Conservation (phyloP, 1,140 invertebrate species). For the Cotesia typhae region DNA sequence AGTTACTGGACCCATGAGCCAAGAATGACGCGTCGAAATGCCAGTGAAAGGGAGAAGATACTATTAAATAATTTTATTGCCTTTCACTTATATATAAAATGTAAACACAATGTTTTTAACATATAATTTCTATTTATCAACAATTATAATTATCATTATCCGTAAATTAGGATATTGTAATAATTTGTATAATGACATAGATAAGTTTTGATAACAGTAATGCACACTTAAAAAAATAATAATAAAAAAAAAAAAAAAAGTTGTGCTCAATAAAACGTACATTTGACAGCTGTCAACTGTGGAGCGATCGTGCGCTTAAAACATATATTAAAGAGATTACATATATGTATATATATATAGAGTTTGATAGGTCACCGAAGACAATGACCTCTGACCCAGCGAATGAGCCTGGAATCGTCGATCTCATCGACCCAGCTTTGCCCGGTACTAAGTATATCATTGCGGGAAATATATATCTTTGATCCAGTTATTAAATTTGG, state of each 20-base stretch:
- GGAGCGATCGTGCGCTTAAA: background rate
- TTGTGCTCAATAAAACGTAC: no score
- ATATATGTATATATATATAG: background rate
- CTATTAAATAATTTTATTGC: constrained; percentile 13
- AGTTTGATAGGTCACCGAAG: background rate
- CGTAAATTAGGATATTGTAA: no score
- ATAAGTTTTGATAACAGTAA: no score
- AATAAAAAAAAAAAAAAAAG: no score
- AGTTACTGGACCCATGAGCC: background rate
- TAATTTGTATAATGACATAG: no score
- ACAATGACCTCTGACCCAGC: constrained; percentile 15
- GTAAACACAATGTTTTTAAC: no score
- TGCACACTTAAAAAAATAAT: no score
- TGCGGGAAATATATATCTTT: background rate
- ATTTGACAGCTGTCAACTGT: no score
- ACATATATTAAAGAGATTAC: background rate
- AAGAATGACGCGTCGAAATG: background rate
- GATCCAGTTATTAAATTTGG: background rate
- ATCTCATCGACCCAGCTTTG: constrained; percentile 12
- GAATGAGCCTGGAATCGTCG: constrained; percentile 14
- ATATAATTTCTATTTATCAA: no score
- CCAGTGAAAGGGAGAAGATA: constrained; percentile 11
- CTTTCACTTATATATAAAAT: background rate
- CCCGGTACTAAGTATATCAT: constrained; percentile 18
- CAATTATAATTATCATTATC: no score